These are phyloP conservation scores for Molothrus aeneus DNA, from an alignment of 2,797 vertebrate genomes.

Conservation along the genomic window DNA sequence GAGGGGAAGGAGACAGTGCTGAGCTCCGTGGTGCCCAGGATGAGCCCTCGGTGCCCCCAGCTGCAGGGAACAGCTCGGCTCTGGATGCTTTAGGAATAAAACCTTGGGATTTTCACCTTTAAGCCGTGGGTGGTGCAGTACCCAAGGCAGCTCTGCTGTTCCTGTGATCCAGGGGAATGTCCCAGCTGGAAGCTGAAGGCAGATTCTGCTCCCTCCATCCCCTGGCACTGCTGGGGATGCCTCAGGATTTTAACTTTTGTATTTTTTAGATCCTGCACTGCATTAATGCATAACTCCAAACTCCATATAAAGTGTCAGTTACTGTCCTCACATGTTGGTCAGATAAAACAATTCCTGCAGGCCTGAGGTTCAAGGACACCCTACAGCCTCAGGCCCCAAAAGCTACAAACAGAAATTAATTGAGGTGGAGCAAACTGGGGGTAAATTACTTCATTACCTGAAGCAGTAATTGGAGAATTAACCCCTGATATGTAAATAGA, in stretches of 20 bases:
- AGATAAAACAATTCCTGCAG: neutral
- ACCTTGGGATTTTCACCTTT: neutral
- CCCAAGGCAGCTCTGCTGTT: neutral
- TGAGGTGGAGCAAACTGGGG: neutral
- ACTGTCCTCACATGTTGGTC: neutral
- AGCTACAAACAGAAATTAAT: neutral
- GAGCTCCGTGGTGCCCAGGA: neutral
- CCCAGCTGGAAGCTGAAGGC: neutral
- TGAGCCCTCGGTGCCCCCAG: neutral
- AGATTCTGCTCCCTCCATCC: neutral
- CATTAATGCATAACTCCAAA: neutral
- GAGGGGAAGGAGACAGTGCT: neutral
- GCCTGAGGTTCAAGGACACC: neutral
- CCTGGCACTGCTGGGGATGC: neutral
- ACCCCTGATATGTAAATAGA: neutral
- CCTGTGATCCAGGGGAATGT: neutral
- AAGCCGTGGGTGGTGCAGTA: neutral
- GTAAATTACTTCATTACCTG: neutral
- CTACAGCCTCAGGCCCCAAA: neutral
- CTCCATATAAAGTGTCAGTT: rapidly evolving
- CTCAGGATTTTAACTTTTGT: neutral
- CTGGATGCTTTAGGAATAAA: neutral
- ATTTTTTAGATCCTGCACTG: neutral
- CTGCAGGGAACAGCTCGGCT: neutral
- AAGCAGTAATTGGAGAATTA: neutral